phyloP scores from a whole-genome alignment of 64 coral and sea anemone genomes.

The Montipora efflorescens region DNA sequence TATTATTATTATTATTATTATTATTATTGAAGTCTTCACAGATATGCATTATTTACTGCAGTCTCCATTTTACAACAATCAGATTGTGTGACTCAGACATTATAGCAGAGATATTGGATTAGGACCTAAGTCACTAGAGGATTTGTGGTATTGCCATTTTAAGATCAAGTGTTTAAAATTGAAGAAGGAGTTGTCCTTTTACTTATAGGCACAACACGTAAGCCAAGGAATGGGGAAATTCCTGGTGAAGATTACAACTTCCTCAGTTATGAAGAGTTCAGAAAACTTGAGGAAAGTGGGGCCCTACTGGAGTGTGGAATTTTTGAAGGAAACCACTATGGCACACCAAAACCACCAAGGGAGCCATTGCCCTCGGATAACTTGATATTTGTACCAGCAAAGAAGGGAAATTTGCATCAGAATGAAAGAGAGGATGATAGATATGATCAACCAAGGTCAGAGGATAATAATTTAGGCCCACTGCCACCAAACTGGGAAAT shows the following conservation, averaged over 20 bases:
- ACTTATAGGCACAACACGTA: slow-evolving; percentile 85
- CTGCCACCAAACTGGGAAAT: slow-evolving; percentile 96
- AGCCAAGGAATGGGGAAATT: slow-evolving; percentile 83
- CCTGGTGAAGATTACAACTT: slow-evolving; percentile 94
- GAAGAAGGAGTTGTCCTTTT: neutral
- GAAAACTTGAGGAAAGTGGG: slow-evolving; percentile 80
- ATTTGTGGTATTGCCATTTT: no score
- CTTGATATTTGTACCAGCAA: slow-evolving; percentile 36
- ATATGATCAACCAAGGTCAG: slow-evolving; percentile 5
- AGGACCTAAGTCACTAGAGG: no score
- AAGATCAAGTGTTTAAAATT: no score
- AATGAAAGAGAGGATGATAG: neutral
- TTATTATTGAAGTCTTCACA: no score
- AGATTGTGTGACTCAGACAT: no score
- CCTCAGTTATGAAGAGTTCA: slow-evolving; percentile 80
- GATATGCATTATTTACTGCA: no score
- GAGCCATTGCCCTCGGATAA: slow-evolving; percentile 59
- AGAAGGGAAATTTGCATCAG: neutral
- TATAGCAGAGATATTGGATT: no score
- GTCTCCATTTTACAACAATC: no score
- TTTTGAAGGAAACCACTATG: slow-evolving; percentile 95
- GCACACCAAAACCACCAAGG: slow-evolving; percentile 95
- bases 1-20: no score
- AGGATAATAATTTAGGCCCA: slow-evolving; percentile 68
- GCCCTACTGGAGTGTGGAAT: slow-evolving; percentile 89